Evolutionary conservation across 2,888 invertebrate genomes (phyloP), one percentile per base, ranked within the genome.

Genomic region (Meteorus cinctellus): DNA sequence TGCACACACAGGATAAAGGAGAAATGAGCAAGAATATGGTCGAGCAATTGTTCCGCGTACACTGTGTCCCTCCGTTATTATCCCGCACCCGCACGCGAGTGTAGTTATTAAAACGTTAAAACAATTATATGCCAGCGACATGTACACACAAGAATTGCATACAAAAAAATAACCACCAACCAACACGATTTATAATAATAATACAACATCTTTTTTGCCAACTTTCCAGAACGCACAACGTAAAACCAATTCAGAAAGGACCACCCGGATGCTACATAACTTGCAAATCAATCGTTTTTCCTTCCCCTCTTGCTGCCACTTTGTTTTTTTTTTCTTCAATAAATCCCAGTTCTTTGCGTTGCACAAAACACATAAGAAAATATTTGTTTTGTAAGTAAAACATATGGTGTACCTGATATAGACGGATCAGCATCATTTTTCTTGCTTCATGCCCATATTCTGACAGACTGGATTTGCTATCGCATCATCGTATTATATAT

Each of bases 21-120:
- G 65, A 70, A 63, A 75, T 45, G 45, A 31, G 55, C 34, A 63
- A 62, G 70, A 65, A 76, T 66, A 76, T 71, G 19, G 31, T 70
- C 67, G 24, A 31, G 65, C 55, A 71, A 75, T 76, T 68, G 62
- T 60, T 67, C 63, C 45, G 34, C 24, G 63, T 72, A 29, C 16
- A 29, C 41, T 59, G 29, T 62, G 29, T 73, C 74, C 74, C 75
- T 78, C 78, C 74, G 78, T 79, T 78, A 81, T 79, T 80, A 79
- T 77, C 72, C 78, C 75, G 69, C 80, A 81, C 79, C 81, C 77
- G 84, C 85, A 85, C 85, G 86, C 86, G 83, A 85, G 84, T 78
- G 77, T 81, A 82, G 85, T 87, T 87, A 87, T 87, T 87, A 87
- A 87, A 87, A 87, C 85, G 84, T 86, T 86, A 84, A 86, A 86